These are phyloP conservation scores for Sceliomorpha sp. DNA, from an alignment of 2,888 invertebrate genomes.

Conservation along the genomic window DNA sequence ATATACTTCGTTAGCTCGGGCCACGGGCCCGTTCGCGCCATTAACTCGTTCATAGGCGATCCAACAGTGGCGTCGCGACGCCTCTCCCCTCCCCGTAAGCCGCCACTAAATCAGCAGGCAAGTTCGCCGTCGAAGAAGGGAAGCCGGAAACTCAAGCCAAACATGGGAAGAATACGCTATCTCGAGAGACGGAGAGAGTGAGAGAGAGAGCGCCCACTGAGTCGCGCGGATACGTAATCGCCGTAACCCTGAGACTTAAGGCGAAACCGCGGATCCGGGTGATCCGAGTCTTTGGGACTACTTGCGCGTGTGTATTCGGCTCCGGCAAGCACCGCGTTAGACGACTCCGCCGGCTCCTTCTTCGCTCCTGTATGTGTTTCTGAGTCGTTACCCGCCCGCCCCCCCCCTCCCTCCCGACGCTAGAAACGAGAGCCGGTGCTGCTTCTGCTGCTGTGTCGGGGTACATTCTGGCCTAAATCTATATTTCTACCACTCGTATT, in stretches of 20 bases:
- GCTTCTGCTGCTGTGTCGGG: conserved; percentile 46
- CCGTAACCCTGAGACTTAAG: conserved; percentile 77
- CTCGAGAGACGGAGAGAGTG: no score
- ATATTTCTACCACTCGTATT: conserved; percentile 73
- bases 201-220: no score
- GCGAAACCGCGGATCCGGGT: conserved; percentile 65
- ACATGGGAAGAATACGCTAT: conserved; percentile 72
- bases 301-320: conserved; percentile 7
- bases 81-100: conserved; percentile 53
- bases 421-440: no score
- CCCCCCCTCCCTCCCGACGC: no score
- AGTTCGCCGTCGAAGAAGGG: conserved; percentile 61
- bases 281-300: conserved; percentile 30
- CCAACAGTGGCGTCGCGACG: conserved; percentile 62
- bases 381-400: no score
- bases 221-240: conserved; percentile 73
- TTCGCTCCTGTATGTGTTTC: no score
- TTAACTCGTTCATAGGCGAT: conserved; percentile 78
- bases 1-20: conserved; percentile 42
- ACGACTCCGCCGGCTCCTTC: no score
- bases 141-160: conserved; percentile 76
- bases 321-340: no score
- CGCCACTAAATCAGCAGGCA: conserved; percentile 57
- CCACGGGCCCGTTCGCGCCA: conserved; percentile 65
- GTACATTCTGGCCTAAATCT: conserved; percentile 74